Evolutionary conservation across 2,888 invertebrate genomes (phyloP).

Genomic region (Aplocera efformata): DNA sequence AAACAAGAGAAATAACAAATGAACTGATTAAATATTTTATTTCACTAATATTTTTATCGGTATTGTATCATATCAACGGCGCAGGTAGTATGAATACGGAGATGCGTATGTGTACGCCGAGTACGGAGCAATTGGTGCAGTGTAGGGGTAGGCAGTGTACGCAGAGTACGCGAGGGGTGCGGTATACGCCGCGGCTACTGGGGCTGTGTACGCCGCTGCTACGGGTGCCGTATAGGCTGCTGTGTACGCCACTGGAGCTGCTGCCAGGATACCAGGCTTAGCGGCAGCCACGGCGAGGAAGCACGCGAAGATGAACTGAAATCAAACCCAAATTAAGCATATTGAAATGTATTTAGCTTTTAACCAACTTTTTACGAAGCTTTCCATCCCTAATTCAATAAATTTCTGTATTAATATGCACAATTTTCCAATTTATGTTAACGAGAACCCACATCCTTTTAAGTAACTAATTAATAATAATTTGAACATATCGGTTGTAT

Average conservation of each 20-base stretch:
- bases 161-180: constrained; percentile 43
- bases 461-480: too few relatives aligned
- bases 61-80: constrained; percentile 24
- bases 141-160: constrained; percentile 41
- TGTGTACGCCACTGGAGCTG: constrained; percentile 42
- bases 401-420: too few relatives aligned
- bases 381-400: too few relatives aligned
- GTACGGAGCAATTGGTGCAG: constrained; percentile 46
- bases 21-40: too few relatives aligned
- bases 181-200: constrained; percentile 45
- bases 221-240: constrained; percentile 43
- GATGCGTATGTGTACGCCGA: constrained; percentile 43
- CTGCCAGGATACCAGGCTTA: constrained; percentile 52
- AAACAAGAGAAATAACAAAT: too few relatives aligned
- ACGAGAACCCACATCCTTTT: too few relatives aligned
- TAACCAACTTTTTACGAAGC: too few relatives aligned
- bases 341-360: too few relatives aligned
- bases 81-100: constrained; percentile 42
- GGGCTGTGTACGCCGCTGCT: constrained; percentile 41
- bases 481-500: too few relatives aligned
- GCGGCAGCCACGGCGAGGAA: constrained; percentile 62
- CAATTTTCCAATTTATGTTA: too few relatives aligned
- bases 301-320: constrained; percentile 59
- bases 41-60: too few relatives aligned
- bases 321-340: constrained; percentile 3